Percentiles rank a stretch among this genome's conserved stretches.
phyloP scores from a whole-genome alignment of 2,888 invertebrate species.

The Liodrosophila aerea region DNA sequence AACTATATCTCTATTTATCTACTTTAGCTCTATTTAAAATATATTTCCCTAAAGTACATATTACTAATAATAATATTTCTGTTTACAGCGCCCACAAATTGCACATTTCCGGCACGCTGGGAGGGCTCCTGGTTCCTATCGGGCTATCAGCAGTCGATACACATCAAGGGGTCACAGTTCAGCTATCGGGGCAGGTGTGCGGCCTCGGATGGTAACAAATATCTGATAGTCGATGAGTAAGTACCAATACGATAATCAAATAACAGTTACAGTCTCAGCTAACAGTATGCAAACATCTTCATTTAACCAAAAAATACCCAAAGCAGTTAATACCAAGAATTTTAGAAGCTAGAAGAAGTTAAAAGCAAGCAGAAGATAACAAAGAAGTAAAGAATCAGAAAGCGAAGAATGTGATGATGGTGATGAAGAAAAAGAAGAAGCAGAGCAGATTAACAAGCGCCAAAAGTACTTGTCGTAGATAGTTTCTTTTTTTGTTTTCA shows the following conservation, averaged over 20 bases:
- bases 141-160: slow-evolving; percentile 92
- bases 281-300: slow-evolving; percentile 60
- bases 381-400: slow-evolving; percentile 19
- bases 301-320: slow-evolving; percentile 39
- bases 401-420: slow-evolving; percentile 10
- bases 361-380: slow-evolving; percentile 7
- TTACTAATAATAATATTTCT: slow-evolving; percentile 8
- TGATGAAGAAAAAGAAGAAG: slow-evolving; percentile 13
- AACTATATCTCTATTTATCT: slow-evolving; percentile 7
- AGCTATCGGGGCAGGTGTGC: slow-evolving; percentile 93
- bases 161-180: slow-evolving; percentile 90
- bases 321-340: slow-evolving; percentile 8
- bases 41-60: background rate
- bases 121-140: slow-evolving; percentile 96
- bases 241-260: slow-evolving; percentile 81
- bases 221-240: slow-evolving; percentile 94
- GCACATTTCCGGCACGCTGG: slow-evolving; percentile 92
- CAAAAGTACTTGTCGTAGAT: slow-evolving; percentile 38
- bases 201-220: slow-evolving; percentile 93
- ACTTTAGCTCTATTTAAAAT: background rate
- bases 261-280: slow-evolving; percentile 17
- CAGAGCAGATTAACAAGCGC: slow-evolving; percentile 21
- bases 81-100: slow-evolving; percentile 84
- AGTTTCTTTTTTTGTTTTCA: slow-evolving; percentile 23
- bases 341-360: background rate